Conservation (phyloP, 92 coral and sea anemone species). For the Phymanthus crucifer region DNA sequence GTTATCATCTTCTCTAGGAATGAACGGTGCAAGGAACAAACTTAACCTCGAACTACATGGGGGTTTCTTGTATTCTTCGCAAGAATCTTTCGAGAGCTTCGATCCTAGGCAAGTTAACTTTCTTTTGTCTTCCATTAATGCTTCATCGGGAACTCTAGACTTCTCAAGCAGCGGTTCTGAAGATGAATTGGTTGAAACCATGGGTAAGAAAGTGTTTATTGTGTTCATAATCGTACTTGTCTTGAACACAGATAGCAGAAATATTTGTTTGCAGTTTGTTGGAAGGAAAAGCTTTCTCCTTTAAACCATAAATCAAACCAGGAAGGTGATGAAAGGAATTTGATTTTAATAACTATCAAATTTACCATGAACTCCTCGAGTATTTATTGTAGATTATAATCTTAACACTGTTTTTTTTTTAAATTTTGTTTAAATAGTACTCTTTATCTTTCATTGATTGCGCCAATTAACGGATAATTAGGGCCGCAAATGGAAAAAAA, state of each 20-base stretch:
- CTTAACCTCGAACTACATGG: slow-evolving; percentile 1
- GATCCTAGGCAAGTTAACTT: slow-evolving; percentile 12
- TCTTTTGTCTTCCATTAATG: slow-evolving; percentile 3
- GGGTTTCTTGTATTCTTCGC: slow-evolving; percentile 6
- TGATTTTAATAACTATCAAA: neutral
- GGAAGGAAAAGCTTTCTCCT: neutral
- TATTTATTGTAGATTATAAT: neutral
- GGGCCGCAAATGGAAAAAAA: too few species aligned
- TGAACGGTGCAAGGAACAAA: slow-evolving; percentile 6
- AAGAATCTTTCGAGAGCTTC: slow-evolving; percentile 13
- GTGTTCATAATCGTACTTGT: too few species aligned
- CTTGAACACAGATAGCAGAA: neutral
- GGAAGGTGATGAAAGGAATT: slow-evolving; percentile 1
- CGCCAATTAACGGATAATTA: too few species aligned
- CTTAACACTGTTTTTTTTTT: neutral
- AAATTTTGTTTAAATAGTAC: too few species aligned
- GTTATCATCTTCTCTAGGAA: neutral
- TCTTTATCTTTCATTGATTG: too few species aligned
- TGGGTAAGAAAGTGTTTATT: slow-evolving; percentile 54
- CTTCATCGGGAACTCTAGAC: slow-evolving; percentile 11
- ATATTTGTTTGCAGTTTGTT: neutral
- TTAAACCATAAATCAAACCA: neutral
- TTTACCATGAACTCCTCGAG: neutral
- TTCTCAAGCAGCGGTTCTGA: slow-evolving; percentile 58
- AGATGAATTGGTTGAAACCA: slow-evolving; percentile 68